phyloP scores from a whole-genome alignment of 2,797 vertebrate species.

The Kryptopterus vitreolus region DNA sequence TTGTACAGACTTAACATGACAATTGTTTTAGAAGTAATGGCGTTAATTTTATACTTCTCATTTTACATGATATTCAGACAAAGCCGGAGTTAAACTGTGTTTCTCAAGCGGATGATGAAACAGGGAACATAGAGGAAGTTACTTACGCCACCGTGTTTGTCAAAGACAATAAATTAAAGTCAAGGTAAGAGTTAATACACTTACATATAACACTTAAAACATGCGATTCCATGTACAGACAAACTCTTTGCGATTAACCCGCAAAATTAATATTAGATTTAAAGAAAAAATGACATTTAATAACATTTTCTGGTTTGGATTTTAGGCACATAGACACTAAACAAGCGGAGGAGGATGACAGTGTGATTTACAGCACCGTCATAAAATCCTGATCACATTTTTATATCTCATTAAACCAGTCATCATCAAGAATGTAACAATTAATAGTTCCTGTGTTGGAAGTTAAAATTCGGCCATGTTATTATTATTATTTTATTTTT shows the following conservation, averaged over 20 bases:
- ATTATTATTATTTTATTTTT: too few species aligned
- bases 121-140: not conserved
- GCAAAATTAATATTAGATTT: not conserved
- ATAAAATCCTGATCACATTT: not conserved
- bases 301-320: not conserved
- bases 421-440: not conserved
- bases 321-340: not conserved
- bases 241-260: not conserved
- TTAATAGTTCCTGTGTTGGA: not conserved
- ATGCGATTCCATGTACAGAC: not conserved
- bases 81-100: not conserved
- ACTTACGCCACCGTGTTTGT: not conserved
- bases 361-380: slow-evolving; percentile 19
- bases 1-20: not conserved
- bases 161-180: not conserved
- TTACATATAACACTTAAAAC: not conserved
- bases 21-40: not conserved
- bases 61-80: not conserved
- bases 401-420: not conserved
- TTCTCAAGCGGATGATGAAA: not conserved
- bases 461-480: too few species aligned
- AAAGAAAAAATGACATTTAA: not conserved
- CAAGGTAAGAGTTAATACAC: not conserved
- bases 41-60: not conserved
- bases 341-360: not conserved